phyloP scores from a whole-genome alignment of 2,888 invertebrate genomes.

The Sialis lutaria region DNA sequence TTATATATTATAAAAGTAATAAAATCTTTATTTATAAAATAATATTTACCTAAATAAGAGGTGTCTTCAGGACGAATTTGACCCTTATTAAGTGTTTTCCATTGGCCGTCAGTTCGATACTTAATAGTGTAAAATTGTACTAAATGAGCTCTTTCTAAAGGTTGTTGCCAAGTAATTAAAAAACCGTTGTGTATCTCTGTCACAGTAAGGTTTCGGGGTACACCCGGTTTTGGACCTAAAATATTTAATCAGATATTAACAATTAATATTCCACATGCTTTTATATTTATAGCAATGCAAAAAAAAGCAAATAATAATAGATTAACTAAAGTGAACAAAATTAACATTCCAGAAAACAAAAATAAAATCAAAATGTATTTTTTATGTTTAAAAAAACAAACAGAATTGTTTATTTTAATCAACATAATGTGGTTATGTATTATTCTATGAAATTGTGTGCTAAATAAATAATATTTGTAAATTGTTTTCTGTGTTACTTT shows the following conservation, averaged over 20 bases:
- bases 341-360: too few relatives aligned
- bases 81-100: slow-evolving; percentile 77
- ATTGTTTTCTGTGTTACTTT: too few relatives aligned
- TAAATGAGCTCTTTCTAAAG: slow-evolving; percentile 60
- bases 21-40: too few relatives aligned
- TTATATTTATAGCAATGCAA: not conserved
- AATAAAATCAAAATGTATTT: too few relatives aligned
- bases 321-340: slow-evolving; percentile 1
- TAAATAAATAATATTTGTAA: too few relatives aligned
- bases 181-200: slow-evolving; percentile 80
- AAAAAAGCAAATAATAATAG: slow-evolving; percentile 7
- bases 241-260: not conserved
- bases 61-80: slow-evolving; percentile 80
- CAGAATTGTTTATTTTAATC: too few relatives aligned
- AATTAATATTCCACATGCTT: too few relatives aligned
- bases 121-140: slow-evolving; percentile 84
- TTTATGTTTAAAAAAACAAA: too few relatives aligned
- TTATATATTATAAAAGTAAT: too few relatives aligned
- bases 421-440: too few relatives aligned
- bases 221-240: slow-evolving; percentile 79
- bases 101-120: slow-evolving; percentile 76
- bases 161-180: slow-evolving; percentile 78
- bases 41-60: slow-evolving; percentile 56
- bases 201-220: slow-evolving; percentile 79
- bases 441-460: too few relatives aligned